Evolutionary conservation across 1,140 invertebrate genomes (phyloP).

Genomic region (Magallana angulata): DNA sequence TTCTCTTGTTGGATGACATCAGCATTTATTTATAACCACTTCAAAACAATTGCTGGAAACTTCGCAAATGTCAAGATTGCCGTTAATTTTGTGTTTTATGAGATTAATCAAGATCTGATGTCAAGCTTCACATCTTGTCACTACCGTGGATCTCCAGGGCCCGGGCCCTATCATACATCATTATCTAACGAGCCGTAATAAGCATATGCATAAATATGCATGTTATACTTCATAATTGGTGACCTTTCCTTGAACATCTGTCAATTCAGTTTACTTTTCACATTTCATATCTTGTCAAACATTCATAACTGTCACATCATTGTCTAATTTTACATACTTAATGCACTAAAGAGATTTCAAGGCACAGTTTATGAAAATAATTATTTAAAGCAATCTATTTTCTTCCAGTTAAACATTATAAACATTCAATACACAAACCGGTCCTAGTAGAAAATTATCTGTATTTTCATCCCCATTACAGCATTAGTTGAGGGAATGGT

Average conservation of each 20-base stretch:
- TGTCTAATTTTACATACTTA: no score
- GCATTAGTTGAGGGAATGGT: neutral
- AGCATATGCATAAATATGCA: slow-evolving; percentile 8
- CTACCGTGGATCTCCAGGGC: neutral
- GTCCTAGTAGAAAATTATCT: no score
- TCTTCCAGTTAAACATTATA: no score
- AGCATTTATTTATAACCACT: slow-evolving; percentile 12
- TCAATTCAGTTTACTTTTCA: slow-evolving; percentile 6
- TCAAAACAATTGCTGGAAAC: neutral
- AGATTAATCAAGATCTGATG: neutral
- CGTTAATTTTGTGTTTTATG: neutral
- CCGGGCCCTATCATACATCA: neutral
- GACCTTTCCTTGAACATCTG: neutral
- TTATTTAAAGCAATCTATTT: no score
- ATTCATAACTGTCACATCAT: neutral
- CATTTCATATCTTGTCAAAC: neutral
- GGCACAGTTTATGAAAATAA: no score
- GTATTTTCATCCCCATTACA: no score
- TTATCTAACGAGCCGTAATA: slow-evolving; percentile 9
- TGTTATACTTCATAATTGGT: slow-evolving; percentile 15
- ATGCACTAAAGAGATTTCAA: no score
- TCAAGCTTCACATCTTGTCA: neutral
- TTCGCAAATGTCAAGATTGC: slow-evolving; percentile 8
- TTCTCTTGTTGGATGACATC: neutral
- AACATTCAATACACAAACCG: no score